phyloP scores from a whole-genome alignment of 2,113 vertebrate species.

The Saccopteryx bilineata region DNA sequence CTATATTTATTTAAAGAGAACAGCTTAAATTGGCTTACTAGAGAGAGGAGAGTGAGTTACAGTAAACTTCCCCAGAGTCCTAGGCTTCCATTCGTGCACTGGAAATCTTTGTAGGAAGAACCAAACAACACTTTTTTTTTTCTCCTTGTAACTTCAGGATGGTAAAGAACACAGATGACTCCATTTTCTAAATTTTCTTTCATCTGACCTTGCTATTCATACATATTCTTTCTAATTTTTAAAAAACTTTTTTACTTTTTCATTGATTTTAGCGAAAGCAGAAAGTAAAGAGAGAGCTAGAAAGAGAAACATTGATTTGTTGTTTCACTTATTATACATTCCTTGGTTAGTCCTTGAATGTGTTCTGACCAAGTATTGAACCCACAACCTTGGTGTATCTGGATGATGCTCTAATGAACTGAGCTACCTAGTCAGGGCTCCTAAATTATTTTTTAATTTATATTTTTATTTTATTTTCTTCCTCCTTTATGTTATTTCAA shows the following conservation, averaged over 20 bases:
- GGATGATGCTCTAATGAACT: no score
- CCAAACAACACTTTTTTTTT: neutral
- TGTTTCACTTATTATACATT: no score
- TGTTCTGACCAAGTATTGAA: no score
- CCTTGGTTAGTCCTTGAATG: no score
- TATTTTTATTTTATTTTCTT: neutral
- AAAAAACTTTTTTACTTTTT: no score
- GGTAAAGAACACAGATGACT: neutral
- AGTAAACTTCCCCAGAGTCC: neutral
- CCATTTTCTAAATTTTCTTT: conserved; percentile 11
- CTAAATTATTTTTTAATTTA: neutral
- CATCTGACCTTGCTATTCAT: neutral
- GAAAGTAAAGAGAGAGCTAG: no score
- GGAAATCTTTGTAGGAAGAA: conserved; percentile 21
- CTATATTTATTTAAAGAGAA: conserved; percentile 76
- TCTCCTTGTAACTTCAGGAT: neutral
- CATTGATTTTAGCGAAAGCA: no score
- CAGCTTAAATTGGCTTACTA: conserved; percentile 68
- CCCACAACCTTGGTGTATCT: no score
- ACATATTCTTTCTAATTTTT: neutral
- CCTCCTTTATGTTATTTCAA: neutral
- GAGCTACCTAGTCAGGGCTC: no score
- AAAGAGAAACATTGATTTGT: no score
- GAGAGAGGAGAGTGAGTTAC: conserved; percentile 68
- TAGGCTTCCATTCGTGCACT: neutral